Conservation (phyloP, 2,888 invertebrate genomes). For the Melieria crassipennis region DNA sequence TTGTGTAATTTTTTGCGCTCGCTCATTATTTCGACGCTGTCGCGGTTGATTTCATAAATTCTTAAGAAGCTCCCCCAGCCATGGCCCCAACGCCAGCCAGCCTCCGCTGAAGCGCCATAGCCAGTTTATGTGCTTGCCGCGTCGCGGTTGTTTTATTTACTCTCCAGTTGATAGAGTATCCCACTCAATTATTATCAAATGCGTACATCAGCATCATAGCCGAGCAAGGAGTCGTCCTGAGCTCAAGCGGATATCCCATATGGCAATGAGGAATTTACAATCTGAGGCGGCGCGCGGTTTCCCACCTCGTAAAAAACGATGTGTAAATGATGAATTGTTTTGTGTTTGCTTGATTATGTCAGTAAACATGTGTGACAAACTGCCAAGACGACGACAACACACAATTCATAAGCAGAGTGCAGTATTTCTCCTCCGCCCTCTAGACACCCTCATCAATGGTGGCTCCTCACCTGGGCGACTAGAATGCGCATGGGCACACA, state of each 20-base stretch:
- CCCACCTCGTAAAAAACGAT: too few species aligned
- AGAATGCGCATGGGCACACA: neutral
- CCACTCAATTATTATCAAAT: constrained; percentile 38
- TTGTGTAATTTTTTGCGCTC: too few species aligned
- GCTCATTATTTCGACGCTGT: neutral
- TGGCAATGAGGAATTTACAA: too few species aligned
- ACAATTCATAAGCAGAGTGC: too few species aligned
- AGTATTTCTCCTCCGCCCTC: neutral
- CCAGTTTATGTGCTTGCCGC: neutral
- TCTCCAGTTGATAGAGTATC: constrained; percentile 32
- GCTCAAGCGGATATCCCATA: too few species aligned
- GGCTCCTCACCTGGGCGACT: too few species aligned
- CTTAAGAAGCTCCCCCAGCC: constrained; percentile 14
- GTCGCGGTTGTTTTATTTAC: constrained; percentile 17
- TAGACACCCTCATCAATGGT: neutral
- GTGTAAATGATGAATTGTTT: too few species aligned
- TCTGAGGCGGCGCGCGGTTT: too few species aligned
- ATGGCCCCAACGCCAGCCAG: neutral
- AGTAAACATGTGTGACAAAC: too few species aligned
- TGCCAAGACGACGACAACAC: too few species aligned
- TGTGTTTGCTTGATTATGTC: too few species aligned
- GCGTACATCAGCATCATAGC: constrained; percentile 14
- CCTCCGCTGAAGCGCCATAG: neutral
- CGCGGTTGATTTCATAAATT: constrained; percentile 28
- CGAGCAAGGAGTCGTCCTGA: too few species aligned